These are phyloP conservation scores for Calyptomena viridis DNA, from an alignment of 2,113 vertebrate species.

Conservation along the genomic window DNA sequence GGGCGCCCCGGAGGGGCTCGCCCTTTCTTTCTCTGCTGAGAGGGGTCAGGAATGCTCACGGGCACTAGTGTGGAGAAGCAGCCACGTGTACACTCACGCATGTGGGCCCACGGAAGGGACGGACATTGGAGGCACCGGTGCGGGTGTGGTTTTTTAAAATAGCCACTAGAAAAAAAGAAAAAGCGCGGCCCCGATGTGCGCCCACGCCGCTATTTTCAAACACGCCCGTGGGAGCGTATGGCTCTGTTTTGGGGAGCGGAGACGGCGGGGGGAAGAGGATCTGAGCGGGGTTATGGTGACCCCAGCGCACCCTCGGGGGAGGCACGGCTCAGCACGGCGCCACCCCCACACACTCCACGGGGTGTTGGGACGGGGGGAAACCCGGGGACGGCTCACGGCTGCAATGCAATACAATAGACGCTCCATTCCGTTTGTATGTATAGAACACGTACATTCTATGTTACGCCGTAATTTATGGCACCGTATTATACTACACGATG, in stretches of 20 bases:
- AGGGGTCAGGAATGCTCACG: not conserved
- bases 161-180: not conserved
- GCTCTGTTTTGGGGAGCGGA: not conserved
- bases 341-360: not conserved
- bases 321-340: no score
- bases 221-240: not conserved
- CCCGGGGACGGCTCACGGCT: not conserved
- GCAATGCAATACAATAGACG: rapidly evolving
- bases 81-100: not conserved
- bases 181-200: not conserved
- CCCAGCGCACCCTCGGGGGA: not conserved
- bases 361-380: not conserved
- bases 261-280: not conserved
- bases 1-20: not conserved
- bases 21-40: not conserved
- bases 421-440: rapidly evolving
- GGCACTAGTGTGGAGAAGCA: not conserved
- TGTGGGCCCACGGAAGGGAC: not conserved
- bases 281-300: not conserved
- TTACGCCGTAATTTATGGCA: not conserved
- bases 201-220: not conserved
- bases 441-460: not conserved
- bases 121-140: not conserved
- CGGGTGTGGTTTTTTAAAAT: not conserved
- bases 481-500: not conserved